A percentile compares a stretch with the other conserved stretches of the same genome.
phyloP scores from a whole-genome alignment of 2,888 invertebrate species.

The Blastobasis adustella region DNA sequence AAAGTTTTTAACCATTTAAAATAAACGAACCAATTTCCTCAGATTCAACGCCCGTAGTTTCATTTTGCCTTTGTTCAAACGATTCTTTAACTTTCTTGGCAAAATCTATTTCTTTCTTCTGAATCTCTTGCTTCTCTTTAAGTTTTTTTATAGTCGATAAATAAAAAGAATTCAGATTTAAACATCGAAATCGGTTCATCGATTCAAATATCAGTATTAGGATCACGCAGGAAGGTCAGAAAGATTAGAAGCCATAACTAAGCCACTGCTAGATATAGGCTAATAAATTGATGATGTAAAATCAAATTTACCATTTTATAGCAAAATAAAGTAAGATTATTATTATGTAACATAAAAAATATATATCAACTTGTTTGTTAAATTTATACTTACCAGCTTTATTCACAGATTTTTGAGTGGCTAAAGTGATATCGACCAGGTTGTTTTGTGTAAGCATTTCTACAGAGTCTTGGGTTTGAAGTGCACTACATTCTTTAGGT shows the following conservation, averaged over 20 bases:
- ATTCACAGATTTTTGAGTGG: background rate
- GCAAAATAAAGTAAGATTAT: background rate
- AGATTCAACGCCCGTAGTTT: background rate
- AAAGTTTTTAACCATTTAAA: background rate
- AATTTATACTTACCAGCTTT: background rate
- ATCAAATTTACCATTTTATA: background rate
- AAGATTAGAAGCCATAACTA: too few species aligned
- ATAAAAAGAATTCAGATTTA: background rate
- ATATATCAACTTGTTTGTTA: background rate
- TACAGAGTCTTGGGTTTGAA: background rate
- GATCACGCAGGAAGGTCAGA: too few species aligned
- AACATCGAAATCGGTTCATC: too few species aligned
- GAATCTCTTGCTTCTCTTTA: background rate
- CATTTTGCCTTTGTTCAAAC: background rate
- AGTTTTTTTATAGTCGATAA: background rate
- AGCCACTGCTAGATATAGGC: too few species aligned
- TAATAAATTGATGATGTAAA: too few species aligned
- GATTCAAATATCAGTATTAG: too few species aligned
- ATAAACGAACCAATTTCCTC: background rate
- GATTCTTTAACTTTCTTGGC: background rate
- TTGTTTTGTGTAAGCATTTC: background rate
- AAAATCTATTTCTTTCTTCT: too few species aligned
- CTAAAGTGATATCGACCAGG: background rate
- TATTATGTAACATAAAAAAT: background rate
- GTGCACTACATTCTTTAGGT: background rate